Evolutionary conservation across 1,140 invertebrate genomes (phyloP), one percentile per base, ranked within the genome.

Genomic region (Aphis craccivora): DNA sequence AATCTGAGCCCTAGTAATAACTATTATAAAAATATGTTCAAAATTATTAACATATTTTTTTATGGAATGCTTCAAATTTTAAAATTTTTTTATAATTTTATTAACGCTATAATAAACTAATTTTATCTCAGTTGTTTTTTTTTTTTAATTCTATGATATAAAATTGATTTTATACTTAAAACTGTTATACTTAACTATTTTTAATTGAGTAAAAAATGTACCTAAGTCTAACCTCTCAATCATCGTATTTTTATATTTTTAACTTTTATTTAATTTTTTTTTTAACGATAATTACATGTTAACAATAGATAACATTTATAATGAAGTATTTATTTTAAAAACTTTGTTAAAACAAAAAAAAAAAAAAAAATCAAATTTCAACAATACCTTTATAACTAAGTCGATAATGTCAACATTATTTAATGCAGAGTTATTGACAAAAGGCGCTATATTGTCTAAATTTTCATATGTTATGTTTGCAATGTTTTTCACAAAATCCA

Each of bases 401-500:
- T 95, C 94, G 11, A 95, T 94, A 91, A 96, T 94, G 94, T 96
- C 95, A 0, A 96, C 94, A 53, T 95, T 94, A 7, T 94, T 95
- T 40, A 96, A 94, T 35, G 84, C 94, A 20, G 48, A 55, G 94
- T 96, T 96, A 45, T 95, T 94, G 40, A 94, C 94, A 94, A 95
- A 96, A 84, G 95, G 94, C 91, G 95, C 94, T 93, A 96, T 96
- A 0, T 93, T 94, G 25, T 95, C 60, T 35, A 96, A 94, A 55
- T 95, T 95, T 51, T 95, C 94, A 88, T 96, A 95, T 7, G 96
- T 95, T 3, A 95, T 94, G 94, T 96, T 96, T 6, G 95, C 95
- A 1, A 96, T 95, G 14, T 94, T 94, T 84, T 94, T 94, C 0
- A 96, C 94, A 94, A 96, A 96, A 7, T 95, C 94, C 35, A 94